These are phyloP conservation scores for Montipora foliosa DNA, from an alignment of 64 coral and sea anemone genomes.

Conservation along the genomic window DNA sequence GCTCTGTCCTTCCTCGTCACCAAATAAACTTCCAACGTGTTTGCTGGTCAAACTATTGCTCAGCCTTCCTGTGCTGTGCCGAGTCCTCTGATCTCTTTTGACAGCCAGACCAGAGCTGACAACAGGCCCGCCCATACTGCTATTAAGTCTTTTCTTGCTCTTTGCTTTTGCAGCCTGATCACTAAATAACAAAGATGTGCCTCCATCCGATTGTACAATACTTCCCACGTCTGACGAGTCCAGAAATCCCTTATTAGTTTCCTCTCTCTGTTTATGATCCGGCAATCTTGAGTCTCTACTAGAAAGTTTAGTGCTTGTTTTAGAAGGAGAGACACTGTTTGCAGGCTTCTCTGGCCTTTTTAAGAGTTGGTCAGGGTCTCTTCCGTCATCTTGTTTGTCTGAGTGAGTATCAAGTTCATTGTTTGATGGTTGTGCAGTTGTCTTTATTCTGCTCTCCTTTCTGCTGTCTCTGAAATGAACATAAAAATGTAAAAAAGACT, in stretches of 20 bases:
- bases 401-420: background rate
- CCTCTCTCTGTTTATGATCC: background rate
- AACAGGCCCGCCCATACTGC: conserved; percentile 66
- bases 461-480: background rate
- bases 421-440: conserved; percentile 28
- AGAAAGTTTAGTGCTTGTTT: background rate
- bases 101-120: conserved; percentile 87
- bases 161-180: conserved; percentile 36
- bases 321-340: background rate
- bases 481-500: too few relatives aligned
- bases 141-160: conserved; percentile 50
- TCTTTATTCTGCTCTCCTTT: conserved; percentile 29
- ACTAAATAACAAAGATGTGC: background rate
- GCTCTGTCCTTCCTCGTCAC: background rate
- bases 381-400: conserved; percentile 32
- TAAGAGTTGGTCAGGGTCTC: conserved; percentile 66
- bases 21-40: conserved; percentile 29
- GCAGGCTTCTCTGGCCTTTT: conserved; percentile 75
- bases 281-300: background rate
- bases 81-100: conserved; percentile 23
- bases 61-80: conserved; percentile 11
- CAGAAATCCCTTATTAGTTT: background rate
- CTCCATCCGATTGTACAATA: background rate
- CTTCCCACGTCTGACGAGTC: background rate
- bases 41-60: background rate